Evolutionary conservation across 2,888 invertebrate genomes (phyloP), one percentile per base, ranked within the genome.

Genomic region (Lasioglossum villosulum): DNA sequence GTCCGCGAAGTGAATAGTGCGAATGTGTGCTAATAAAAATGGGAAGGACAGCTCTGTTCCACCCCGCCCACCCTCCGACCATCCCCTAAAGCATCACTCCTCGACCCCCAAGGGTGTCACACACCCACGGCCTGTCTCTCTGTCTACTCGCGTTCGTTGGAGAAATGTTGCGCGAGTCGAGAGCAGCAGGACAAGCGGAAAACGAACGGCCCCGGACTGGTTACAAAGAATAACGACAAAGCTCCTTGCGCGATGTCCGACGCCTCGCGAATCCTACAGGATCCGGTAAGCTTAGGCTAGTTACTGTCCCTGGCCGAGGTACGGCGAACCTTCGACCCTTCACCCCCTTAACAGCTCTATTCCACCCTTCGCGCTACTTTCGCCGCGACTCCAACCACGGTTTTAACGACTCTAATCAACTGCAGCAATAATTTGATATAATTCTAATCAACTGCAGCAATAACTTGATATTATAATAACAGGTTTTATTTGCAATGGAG

Each of bases 1-100:
- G 78, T 34, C n/a, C 81, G 73, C 81, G 37, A 72, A 71, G 81
- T 83, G 87, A 86, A 83, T 27, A 74, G 76, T 78, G 86, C 59
- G 39, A 80, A 66, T 80, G 66, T 78, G 82, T 72, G 66, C 71
- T 74, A 80, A 74, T 82, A 86, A 86, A 68, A 78, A n/a, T 39
- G 34, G 37, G 48, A 73, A 30, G 66, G 34, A 34, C 30, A 34
- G 34, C 30, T 30, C 30, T 30, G 30, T 63, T 27, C 30, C 63
- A 30, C 2, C 16, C 48, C 19, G 1, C 48, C 19, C 48, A 6
- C 48, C 48, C 48, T 48, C 19, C 52, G 52, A 52, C 23, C 52
- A 52, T 23, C 52, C 52, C 52, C 52, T 52, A 23, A 23, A 52
- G 52, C 52, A 8, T 52, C 52, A 2, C 23, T 52, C 52, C 52